Base-by-base conservation (phyloP, 2,888 invertebrate genomes). In the Melanotus villosus region DNA sequence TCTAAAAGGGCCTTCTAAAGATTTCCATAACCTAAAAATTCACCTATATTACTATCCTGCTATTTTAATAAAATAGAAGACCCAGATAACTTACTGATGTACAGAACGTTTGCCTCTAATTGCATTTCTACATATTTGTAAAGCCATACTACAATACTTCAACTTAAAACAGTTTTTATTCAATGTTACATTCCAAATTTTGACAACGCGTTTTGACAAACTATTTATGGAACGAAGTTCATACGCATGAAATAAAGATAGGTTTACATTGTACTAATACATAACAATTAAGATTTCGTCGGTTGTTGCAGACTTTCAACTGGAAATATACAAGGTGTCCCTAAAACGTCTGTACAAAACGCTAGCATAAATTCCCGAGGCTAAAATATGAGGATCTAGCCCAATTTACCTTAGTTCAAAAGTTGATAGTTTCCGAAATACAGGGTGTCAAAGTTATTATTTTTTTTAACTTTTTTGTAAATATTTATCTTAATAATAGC, bases 181-280 rank as follows among this genome's bases (percentile, higher is more conserved):
- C 18, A 16, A 18, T 30, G 38, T 45, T 59, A 54, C 66, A 63
- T 66, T 21, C 63, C 63, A 67, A 60, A 70, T 70, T 70, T 70
- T 70, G 67, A 57, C 62, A 65, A 43, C 2, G 12, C 41, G 21
- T 38, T 87, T 84, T 91, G 83, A 10, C 23, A 23, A 23, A 6
- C 7, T 19, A 16, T 32, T 32, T 5, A 32, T 7, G 7, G 32
- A 10, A 32, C 5, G 36, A 9, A 38, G 12, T n/a, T n/a, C 10
- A 34, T 2, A 34, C 7, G 26, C 26, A 26, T 26, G 7, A 26
- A 26, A n/a, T n/a, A n/a, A n/a, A n/a, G n/a, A n/a, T n/a, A n/a
- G n/a, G n/a, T n/a, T n/a, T n/a, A n/a, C n/a, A n/a, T n/a, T n/a
- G n/a, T n/a, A n/a, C n/a, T n/a, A n/a, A n/a, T n/a, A n/a, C n/a